Percentiles rank a stretch among this genome's conserved stretches.
phyloP scores from a whole-genome alignment of 2,888 invertebrate genomes.

The Minunthozetes semirufus region DNA sequence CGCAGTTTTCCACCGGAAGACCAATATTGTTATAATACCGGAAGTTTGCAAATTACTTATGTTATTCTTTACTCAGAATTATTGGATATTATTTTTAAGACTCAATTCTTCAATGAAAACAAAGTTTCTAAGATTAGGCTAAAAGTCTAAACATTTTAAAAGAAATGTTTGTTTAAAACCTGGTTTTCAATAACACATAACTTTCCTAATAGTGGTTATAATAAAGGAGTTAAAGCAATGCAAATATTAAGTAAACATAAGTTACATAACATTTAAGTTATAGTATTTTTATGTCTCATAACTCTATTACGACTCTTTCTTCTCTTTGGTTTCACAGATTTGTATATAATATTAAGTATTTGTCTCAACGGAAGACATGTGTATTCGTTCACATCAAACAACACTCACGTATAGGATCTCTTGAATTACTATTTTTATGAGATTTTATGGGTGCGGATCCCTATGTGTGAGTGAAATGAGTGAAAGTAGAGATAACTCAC shows the following conservation, averaged over 20 bases:
- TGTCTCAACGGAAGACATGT: neutral
- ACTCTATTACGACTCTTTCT: too few species aligned
- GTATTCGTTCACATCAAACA: neutral
- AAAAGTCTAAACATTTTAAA: too few species aligned
- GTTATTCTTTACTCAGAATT: neutral
- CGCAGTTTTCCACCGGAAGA: neutral
- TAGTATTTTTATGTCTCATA: too few species aligned
- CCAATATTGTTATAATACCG: neutral
- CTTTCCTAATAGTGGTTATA: too few species aligned
- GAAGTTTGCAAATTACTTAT: neutral
- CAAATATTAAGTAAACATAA: too few species aligned
- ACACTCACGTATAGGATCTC: neutral
- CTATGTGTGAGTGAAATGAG: neutral
- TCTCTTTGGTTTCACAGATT: too few species aligned
- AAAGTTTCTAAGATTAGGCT: too few species aligned
- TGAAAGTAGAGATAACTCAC: neutral
- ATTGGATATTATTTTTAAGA: neutral
- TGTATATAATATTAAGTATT: too few species aligned
- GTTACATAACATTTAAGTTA: too few species aligned
- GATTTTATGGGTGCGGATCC: neutral
- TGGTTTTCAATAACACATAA: too few species aligned
- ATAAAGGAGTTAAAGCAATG: too few species aligned
- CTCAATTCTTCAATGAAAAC: neutral
- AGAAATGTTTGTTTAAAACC: too few species aligned
- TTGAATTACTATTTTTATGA: neutral